These are phyloP conservation scores for Melinopterus prodromus DNA, from an alignment of 2,888 invertebrate genomes.

Conservation along the genomic window DNA sequence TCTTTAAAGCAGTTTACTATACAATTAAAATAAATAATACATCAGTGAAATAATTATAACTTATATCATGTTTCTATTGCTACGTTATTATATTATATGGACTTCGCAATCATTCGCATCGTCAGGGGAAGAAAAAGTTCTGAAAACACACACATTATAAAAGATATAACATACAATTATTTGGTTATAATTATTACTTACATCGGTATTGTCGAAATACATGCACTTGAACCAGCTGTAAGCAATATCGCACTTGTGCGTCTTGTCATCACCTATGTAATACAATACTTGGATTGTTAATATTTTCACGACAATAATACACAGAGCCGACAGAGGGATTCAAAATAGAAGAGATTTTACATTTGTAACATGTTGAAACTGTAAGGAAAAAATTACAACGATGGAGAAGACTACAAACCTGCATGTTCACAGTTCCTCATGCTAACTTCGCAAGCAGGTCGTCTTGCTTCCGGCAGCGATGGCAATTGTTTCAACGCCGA, in stretches of 20 bases:
- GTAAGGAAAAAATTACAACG: background rate
- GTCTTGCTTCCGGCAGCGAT: constrained; percentile 60
- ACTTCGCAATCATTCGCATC: background rate
- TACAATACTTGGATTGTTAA: constrained; percentile 27
- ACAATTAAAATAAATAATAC: background rate
- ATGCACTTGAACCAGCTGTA: constrained; percentile 63
- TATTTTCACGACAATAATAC: constrained; percentile 14
- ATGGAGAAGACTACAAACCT: constrained; percentile 49
- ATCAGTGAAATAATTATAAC: constrained; percentile 4
- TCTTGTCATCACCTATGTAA: constrained; percentile 55
- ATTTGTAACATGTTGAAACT: background rate
- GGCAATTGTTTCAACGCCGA: constrained; percentile 61
- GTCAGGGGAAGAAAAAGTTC: constrained; percentile 18
- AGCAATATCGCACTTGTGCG: constrained; percentile 63
- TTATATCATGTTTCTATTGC: background rate
- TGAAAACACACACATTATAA: background rate
- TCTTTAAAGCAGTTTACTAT: background rate
- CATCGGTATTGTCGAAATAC: constrained; percentile 61
- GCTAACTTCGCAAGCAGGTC: constrained; percentile 61
- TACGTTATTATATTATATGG: background rate
- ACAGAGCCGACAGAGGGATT: background rate
- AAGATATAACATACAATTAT: background rate
- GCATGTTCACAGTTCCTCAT: constrained; percentile 61
- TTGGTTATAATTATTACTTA: constrained; percentile 32
- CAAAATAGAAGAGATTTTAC: background rate